A percentile compares a stretch with the other conserved stretches of the same genome.
Conservation (phyloP, 1,140 invertebrate species). For the Drosophila yakuba region DNA sequence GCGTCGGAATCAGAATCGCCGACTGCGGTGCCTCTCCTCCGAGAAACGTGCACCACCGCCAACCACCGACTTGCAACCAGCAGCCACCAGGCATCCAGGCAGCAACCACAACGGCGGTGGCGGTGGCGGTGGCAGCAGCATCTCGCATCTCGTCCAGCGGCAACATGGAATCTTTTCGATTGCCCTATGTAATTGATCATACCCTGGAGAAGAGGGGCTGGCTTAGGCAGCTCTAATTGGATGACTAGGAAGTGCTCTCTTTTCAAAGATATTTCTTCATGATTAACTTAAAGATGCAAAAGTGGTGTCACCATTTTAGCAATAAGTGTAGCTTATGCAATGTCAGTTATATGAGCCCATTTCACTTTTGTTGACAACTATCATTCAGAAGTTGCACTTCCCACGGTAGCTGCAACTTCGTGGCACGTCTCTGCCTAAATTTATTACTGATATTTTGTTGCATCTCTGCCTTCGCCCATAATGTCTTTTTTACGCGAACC, state of each 20-base stretch:
- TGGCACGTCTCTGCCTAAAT: neutral
- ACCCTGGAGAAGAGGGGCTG: slow-evolving; percentile 10
- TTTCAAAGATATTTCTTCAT: no score
- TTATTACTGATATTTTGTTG: slow-evolving; percentile 55
- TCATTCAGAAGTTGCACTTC: neutral
- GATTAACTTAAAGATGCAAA: no score
- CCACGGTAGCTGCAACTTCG: slow-evolving; percentile 12
- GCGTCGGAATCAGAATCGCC: slow-evolving; percentile 58
- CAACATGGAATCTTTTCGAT: slow-evolving; percentile 47
- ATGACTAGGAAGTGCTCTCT: neutral
- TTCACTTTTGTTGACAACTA: neutral
- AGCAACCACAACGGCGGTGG: slow-evolving; percentile 11
- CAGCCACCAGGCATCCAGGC: neutral
- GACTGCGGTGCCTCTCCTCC: slow-evolving; percentile 30
- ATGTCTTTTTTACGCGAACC: slow-evolving; percentile 49
- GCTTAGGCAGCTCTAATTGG: neutral
- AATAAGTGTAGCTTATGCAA: no score
- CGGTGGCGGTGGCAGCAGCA: slow-evolving; percentile 28
- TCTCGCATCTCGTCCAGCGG: slow-evolving; percentile 29
- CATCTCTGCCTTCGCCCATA: slow-evolving; percentile 22
- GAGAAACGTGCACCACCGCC: slow-evolving; percentile 40
- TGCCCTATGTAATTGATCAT: slow-evolving; percentile 47
- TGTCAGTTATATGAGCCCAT: no score
- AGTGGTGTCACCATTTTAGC: no score
- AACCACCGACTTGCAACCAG: neutral